Evolutionary conservation across 2,113 vertebrate genomes (phyloP), one percentile per base, ranked within the genome.

Genomic region (Anoplopoma fimbria): DNA sequence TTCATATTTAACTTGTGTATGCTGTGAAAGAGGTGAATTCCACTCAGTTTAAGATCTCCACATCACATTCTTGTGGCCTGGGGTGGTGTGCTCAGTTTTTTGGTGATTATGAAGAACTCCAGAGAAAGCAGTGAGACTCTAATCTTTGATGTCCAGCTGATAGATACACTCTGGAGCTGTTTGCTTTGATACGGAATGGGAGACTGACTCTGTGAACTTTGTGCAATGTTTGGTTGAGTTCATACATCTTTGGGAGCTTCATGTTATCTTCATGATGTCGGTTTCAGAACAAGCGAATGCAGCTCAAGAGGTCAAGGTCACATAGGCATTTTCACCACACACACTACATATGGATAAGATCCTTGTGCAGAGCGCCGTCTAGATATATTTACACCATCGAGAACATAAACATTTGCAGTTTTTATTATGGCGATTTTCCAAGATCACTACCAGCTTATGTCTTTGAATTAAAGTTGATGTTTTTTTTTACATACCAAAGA

Each of bases 111-210:
- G 60, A 65, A 65, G 34, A 79, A 80, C 60, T 78, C 68, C 29
- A 71, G n/a, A 77, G 57, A 82, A 29, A 79, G 49, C 47, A 69
- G 64, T 49, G 42, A 81, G 77, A 67, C 58, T 63, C 34, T 57
- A 51, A 77, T 79, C 75, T 77, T 77, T 81, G 62, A 77, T 33
- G 75, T 68, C 60, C 51, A 29, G 14, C 61, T 33, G 60, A 58
- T 72, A 45, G 29, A 51, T 12, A 27, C 45, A 47, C 68, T 40
- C 12, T 51, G 38, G 45, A 79, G 60, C 5, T 62, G 34, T 36
- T n/a, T 80, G 80, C 71, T 87, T 80, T 87, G 64, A 72, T 77
- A 57, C 75, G 64, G 77, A 13, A 75, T 53, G 55, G 25, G 23
- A 53, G 27, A 27, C 55, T 36, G 57, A 86, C 49, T 84, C 80